Base-by-base conservation (phyloP, 2,113 vertebrate genomes). In the Tragulus kanchil region DNA sequence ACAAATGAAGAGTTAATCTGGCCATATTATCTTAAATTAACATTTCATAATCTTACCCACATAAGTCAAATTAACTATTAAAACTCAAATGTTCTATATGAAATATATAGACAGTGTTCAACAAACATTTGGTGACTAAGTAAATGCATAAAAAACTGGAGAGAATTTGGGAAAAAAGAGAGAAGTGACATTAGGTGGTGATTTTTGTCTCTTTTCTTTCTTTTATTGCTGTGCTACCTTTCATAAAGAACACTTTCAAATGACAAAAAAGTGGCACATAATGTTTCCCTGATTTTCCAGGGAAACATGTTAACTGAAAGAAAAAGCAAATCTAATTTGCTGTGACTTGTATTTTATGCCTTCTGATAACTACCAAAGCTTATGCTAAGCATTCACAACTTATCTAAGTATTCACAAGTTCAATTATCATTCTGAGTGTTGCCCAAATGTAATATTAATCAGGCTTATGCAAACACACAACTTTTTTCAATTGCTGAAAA, bases 321-420 rank as follows among this genome's bases (percentile, higher is more conserved):
- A 89, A 16, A 4, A 50, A 77, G 45, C 26, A 93, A 94, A 25
- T 67, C 23, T 85, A 77, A 62, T 77, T 67, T 88, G 62, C 25
- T 67, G 6, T 61, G 59, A 93, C 59, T 88, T 92, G 12, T n/a
- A 65, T 54, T 95, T 87, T 92, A 94, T 81, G 15, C 12, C 56
- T 94, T 93, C 14, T 75, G 52, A 25, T 81, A 17, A 16, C 19
- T 83, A 59, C 4, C 31, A 92, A 9, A 8, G 82, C 85, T 26
- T 94, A 82, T 64, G 61, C 56, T 50, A 91, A 59, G 8, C 48
- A 48, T 77, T 85, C 23, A 52, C 17, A 94, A 92, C 25, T 94
- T 92, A 87, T 54, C 48, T 45, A 73, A 73, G 69, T 45, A 73
- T 73, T 73, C 5, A 73, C 42, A 73, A 77, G 26, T n/a, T 92